phyloP scores from a whole-genome alignment of 2,888 invertebrate species.

The Dryomyza anilis region DNA sequence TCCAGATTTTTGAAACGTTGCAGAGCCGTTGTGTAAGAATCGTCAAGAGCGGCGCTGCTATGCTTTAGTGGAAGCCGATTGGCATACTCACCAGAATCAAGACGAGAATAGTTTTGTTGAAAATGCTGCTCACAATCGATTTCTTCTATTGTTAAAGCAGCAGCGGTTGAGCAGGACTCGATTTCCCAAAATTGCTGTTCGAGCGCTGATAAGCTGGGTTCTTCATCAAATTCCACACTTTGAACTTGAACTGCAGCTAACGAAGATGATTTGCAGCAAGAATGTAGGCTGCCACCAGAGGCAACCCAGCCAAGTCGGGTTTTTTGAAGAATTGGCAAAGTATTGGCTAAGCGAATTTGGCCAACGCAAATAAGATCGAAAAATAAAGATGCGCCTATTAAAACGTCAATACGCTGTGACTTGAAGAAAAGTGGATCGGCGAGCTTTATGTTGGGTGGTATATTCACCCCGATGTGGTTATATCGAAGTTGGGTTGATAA shows the following conservation, averaged over 20 bases:
- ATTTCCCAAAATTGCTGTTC: too few relatives aligned
- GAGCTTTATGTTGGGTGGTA: constrained; percentile 32
- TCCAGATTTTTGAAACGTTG: too few relatives aligned
- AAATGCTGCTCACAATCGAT: constrained; percentile 27
- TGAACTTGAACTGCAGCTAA: not conserved
- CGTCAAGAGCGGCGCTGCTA: constrained; percentile 28
- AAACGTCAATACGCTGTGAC: constrained; percentile 29
- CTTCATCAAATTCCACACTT: not conserved
- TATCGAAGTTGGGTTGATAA: too few relatives aligned
- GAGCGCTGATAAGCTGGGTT: not conserved
- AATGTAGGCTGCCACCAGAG: constrained; percentile 23
- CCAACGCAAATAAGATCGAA: constrained; percentile 35
- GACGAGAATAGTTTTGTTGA: constrained; percentile 9
- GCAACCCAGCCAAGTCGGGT: too few relatives aligned
- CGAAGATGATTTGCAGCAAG: too few relatives aligned
- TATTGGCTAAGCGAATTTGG: too few relatives aligned
- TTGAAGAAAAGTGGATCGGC: constrained; percentile 34
- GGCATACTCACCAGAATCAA: too few relatives aligned
- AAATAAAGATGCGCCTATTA: constrained; percentile 34
- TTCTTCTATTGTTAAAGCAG: constrained; percentile 2
- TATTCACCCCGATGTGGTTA: too few relatives aligned
- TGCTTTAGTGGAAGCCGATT: too few relatives aligned
- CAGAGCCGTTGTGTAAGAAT: constrained; percentile 29
- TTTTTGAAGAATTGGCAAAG: too few relatives aligned
- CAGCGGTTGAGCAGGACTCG: too few relatives aligned